These are phyloP conservation scores for Drosophila seclusa DNA, from an alignment of 2,888 invertebrate species.

Conservation along the genomic window DNA sequence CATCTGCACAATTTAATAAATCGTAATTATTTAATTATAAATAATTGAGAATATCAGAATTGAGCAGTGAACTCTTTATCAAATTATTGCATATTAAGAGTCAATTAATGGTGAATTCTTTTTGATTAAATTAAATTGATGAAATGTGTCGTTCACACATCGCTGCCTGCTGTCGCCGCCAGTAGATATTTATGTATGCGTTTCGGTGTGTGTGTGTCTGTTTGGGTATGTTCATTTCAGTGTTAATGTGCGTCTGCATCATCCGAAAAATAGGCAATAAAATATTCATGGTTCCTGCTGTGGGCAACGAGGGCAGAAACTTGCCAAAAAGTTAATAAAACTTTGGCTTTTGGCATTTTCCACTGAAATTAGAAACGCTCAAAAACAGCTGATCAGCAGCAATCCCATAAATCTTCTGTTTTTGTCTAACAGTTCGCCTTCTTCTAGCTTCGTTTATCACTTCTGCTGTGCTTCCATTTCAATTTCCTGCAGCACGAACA, in stretches of 20 bases:
- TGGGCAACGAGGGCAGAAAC: slow-evolving; percentile 39
- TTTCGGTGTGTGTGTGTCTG: not conserved
- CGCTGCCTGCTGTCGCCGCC: slow-evolving; percentile 47
- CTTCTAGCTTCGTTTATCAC: slow-evolving; percentile 21
- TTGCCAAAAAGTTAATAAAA: slow-evolving; percentile 62
- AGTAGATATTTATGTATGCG: slow-evolving; percentile 8
- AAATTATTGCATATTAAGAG: slow-evolving; percentile 77
- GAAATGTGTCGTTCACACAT: slow-evolving; percentile 56
- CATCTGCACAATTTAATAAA: slow-evolving; percentile 38
- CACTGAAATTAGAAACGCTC: slow-evolving; percentile 57
- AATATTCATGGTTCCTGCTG: slow-evolving; percentile 65
- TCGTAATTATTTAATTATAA: slow-evolving; percentile 59
- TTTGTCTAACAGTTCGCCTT: slow-evolving; percentile 10
- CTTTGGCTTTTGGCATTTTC: slow-evolving; percentile 46
- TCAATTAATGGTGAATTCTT: slow-evolving; percentile 75
- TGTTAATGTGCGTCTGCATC: slow-evolving; percentile 7
- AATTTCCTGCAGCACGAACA: slow-evolving; percentile 72
- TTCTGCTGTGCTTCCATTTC: slow-evolving; percentile 59
- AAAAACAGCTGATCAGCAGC: slow-evolving; percentile 61
- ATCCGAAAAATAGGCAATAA: slow-evolving; percentile 57
- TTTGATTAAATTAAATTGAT: slow-evolving; percentile 75
- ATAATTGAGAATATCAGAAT: slow-evolving; percentile 28
- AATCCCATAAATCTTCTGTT: slow-evolving; percentile 67
- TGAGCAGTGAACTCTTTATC: slow-evolving; percentile 32
- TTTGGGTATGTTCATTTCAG: slow-evolving; percentile 3